phyloP scores from a whole-genome alignment of 2,888 invertebrate genomes.

The Himalopsyche tibetana region DNA sequence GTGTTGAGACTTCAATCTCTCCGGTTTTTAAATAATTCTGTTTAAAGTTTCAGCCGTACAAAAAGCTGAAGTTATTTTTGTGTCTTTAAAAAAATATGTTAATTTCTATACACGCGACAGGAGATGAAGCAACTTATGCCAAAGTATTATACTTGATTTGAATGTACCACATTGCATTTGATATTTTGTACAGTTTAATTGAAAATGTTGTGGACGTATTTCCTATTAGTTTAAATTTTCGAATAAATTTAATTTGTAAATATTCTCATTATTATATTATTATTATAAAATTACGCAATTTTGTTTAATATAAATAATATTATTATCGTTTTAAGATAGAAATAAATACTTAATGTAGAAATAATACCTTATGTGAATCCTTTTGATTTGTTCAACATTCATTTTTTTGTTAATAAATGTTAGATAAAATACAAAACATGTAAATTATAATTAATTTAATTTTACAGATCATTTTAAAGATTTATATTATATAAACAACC shows the following conservation, averaged over 20 bases:
- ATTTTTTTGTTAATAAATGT: constrained; percentile 54
- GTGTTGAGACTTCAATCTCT: constrained; percentile 31
- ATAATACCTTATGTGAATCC: constrained; percentile 36
- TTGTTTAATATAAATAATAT: constrained; percentile 58
- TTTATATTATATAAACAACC: constrained; percentile 53
- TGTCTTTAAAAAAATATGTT: constrained; percentile 34
- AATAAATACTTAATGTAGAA: constrained; percentile 45
- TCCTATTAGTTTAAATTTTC: constrained; percentile 64
- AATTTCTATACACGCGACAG: constrained; percentile 11
- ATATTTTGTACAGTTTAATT: constrained; percentile 38
- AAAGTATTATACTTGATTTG: constrained; percentile 61
- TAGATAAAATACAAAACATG: constrained; percentile 48
- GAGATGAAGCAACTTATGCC: constrained; percentile 63
- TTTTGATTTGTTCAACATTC: constrained; percentile 48
- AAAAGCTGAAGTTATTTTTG: constrained; percentile 1
- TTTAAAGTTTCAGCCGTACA: neutral
- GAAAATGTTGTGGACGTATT: constrained; percentile 64
- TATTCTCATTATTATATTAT: constrained; percentile 51
- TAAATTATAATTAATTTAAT: constrained; percentile 52
- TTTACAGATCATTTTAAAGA: constrained; percentile 51
- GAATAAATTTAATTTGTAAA: constrained; percentile 55
- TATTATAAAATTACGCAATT: constrained; percentile 55
- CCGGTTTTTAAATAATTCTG: neutral
- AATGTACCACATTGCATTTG: constrained; percentile 51
- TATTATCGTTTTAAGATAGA: constrained; percentile 51